A percentile compares a stretch with the other conserved stretches of the same genome.
phyloP scores from a whole-genome alignment of 2,888 invertebrate genomes.

The Dryobotodes eremita region DNA sequence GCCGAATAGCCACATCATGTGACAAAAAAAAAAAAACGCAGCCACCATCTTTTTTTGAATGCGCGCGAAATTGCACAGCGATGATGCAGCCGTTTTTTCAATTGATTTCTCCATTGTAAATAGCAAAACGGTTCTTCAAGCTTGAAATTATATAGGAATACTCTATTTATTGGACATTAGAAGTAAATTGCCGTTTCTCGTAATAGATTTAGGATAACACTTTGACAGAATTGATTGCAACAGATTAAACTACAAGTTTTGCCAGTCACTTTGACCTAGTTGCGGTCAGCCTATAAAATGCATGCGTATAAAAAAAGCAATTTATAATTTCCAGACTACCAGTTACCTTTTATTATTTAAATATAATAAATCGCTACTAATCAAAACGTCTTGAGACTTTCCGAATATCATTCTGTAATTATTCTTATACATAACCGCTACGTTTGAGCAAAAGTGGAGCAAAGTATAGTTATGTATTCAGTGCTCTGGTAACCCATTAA shows the following conservation, averaged over 20 bases:
- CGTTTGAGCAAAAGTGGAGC: constrained; percentile 27
- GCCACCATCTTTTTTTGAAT: constrained; percentile 67
- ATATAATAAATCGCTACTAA: constrained; percentile 41
- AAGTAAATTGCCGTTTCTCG: constrained; percentile 61
- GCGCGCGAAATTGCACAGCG: constrained; percentile 80
- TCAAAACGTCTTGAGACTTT: constrained; percentile 40
- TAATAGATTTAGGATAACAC: constrained; percentile 67
- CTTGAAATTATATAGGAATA: constrained; percentile 60
- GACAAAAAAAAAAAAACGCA: constrained; percentile 71
- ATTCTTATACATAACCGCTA: background rate
- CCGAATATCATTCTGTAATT: constrained; percentile 32
- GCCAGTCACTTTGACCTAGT: constrained; percentile 66
- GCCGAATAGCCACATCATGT: constrained; percentile 71
- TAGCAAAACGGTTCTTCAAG: constrained; percentile 64
- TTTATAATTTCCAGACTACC: constrained; percentile 35
- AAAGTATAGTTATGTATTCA: background rate
- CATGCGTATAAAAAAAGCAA: constrained; percentile 51
- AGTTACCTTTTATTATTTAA: constrained; percentile 28
- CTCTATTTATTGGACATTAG: constrained; percentile 56
- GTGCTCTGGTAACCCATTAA: constrained; percentile 53
- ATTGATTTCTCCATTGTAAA: constrained; percentile 65
- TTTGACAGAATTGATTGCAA: constrained; percentile 68
- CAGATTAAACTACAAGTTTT: constrained; percentile 61
- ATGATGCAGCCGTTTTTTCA: constrained; percentile 74
- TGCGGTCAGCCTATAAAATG: constrained; percentile 44